These are phyloP conservation scores for Mellilla xanthometata DNA, from an alignment of 2,888 invertebrate species.

Conservation along the genomic window DNA sequence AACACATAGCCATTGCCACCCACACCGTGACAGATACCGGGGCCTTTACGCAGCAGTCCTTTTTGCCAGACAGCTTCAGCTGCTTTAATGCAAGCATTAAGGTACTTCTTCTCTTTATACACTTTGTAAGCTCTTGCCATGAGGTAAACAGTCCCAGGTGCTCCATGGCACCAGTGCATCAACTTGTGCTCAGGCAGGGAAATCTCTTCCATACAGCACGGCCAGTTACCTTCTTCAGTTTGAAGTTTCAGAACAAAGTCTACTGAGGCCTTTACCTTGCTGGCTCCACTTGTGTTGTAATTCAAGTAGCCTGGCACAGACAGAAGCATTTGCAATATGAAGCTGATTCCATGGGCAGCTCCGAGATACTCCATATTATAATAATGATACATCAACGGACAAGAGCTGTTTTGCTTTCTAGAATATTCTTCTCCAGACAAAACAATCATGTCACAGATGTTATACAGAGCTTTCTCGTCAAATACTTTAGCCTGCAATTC, in stretches of 20 bases:
- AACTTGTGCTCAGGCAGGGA: conserved; percentile 84
- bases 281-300: conserved; percentile 73
- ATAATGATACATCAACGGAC: conserved; percentile 91
- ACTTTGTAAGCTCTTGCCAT: conserved; percentile 90
- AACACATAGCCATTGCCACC: conserved; percentile 93
- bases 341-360: conserved; percentile 82
- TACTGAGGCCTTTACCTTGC: conserved; percentile 84
- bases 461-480: conserved; percentile 74
- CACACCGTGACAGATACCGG: conserved; percentile 94
- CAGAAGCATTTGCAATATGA: conserved; percentile 82
- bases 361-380: conserved; percentile 89
- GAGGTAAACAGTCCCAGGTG: conserved; percentile 90
- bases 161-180: conserved; percentile 96
- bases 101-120: conserved; percentile 88
- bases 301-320: conserved; percentile 79
- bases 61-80: conserved; percentile 91
- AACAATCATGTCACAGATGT: conserved; percentile 87
- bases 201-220: conserved; percentile 88
- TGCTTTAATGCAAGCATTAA: conserved; percentile 85
- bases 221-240: conserved; percentile 88
- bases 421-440: conserved; percentile 88
- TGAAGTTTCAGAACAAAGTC: conserved; percentile 87
- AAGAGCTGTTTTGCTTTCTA: conserved; percentile 74
- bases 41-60: conserved; percentile 93
- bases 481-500: conserved; percentile 74